A percentile compares a stretch with the other conserved stretches of the same genome.
These are phyloP conservation scores for Ptychobarbus kaznakovi DNA, from an alignment of 2,797 vertebrate species.

Conservation along the genomic window DNA sequence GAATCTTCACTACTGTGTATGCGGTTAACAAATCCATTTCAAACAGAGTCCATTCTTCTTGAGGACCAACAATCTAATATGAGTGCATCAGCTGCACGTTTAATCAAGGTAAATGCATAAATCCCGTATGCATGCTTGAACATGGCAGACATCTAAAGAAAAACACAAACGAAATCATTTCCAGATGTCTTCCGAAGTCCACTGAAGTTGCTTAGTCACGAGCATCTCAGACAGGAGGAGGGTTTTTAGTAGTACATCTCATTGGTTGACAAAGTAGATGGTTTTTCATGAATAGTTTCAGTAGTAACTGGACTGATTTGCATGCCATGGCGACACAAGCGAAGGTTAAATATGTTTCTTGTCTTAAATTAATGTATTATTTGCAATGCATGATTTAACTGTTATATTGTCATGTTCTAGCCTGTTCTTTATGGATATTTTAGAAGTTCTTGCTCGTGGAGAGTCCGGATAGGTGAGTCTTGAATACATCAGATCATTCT, in stretches of 20 bases:
- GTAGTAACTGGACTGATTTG: conserved; percentile 28
- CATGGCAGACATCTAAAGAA: background rate
- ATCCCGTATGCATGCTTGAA: background rate
- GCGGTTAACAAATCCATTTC: background rate
- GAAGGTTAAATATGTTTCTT: conserved; percentile 71
- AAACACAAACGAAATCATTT: conserved; percentile 59
- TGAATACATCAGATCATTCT: background rate
- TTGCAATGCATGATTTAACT: background rate
- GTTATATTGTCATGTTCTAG: conserved; percentile 71
- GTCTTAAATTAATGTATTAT: background rate
- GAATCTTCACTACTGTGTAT: background rate
- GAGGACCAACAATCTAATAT: conserved; percentile 59
- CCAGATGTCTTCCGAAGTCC: conserved; percentile 17
- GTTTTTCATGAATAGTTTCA: conserved; percentile 41
- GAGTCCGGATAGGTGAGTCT: conserved; percentile 93
- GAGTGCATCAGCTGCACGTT: conserved; percentile 67
- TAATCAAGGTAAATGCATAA: conserved; percentile 72
- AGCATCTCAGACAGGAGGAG: conserved; percentile 73
- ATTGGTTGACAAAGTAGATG: conserved; percentile 73
- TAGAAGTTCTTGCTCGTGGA: conserved; percentile 97
- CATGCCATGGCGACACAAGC: conserved; percentile 72
- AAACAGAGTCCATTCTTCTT: background rate
- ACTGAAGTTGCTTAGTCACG: conserved; percentile 72
- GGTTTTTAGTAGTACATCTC: conserved; percentile 60
- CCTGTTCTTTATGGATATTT: conserved; percentile 94